These are phyloP conservation scores for Hypolimnas misippus DNA, from an alignment of 2,888 invertebrate species.

Conservation along the genomic window DNA sequence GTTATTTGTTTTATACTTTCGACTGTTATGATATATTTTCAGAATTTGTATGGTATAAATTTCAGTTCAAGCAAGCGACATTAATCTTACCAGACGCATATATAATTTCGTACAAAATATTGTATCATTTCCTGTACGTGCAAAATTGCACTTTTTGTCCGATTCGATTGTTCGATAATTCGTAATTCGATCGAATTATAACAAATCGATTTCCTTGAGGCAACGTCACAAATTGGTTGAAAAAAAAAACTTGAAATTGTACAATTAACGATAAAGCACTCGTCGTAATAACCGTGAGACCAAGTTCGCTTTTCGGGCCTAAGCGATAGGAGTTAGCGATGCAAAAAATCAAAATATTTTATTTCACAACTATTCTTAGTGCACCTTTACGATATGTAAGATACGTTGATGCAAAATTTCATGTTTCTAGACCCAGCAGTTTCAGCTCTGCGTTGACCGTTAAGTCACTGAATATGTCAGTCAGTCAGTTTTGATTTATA, in stretches of 20 bases:
- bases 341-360: no score
- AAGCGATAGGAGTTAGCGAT: conserved; percentile 49
- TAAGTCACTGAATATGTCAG: no score
- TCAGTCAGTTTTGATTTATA: no score
- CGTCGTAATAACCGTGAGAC: conserved; percentile 74
- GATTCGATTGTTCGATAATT: conserved; percentile 48
- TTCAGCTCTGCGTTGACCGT: no score
- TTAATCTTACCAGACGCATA: conserved; percentile 9
- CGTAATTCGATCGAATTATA: conserved; percentile 65
- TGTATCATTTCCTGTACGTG: conserved; percentile 45
- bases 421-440: no score
- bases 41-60: no score
- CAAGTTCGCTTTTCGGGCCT: conserved; percentile 44
- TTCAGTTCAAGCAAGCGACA: conserved; percentile 3
- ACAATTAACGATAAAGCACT: conserved; percentile 79
- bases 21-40: no score
- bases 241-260: conserved; percentile 59
- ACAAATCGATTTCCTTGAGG: conserved; percentile 72
- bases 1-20: no score
- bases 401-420: no score
- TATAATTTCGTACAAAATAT: conserved; percentile 42
- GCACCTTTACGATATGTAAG: no score
- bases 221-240: conserved; percentile 61
- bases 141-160: conserved; percentile 46
- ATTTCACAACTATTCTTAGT: no score